Conservation (phyloP, 2,888 invertebrate species). For the Lymantria dispar region DNA sequence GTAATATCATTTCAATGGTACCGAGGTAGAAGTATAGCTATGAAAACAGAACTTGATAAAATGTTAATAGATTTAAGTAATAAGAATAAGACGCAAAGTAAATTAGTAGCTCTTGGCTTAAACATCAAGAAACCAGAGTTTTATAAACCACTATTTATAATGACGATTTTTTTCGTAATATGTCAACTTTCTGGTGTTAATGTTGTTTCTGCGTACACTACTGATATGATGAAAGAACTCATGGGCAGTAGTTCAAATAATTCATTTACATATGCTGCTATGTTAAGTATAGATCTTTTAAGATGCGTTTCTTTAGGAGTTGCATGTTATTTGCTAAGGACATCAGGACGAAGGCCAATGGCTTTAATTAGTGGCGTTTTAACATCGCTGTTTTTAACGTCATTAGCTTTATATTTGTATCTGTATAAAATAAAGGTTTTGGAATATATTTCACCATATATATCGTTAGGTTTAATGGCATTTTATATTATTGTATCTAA, state of each 20-base stretch:
- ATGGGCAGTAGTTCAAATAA: conserved; percentile 71
- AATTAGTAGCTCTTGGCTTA: conserved; percentile 53
- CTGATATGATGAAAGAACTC: conserved; percentile 84
- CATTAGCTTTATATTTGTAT: conserved; percentile 76
- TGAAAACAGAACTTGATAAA: conserved; percentile 74
- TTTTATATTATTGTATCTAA: conserved; percentile 83
- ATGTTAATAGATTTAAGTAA: conserved; percentile 68
- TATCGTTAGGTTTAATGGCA: conserved; percentile 78
- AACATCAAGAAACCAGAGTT: conserved; percentile 81
- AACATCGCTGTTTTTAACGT: conserved; percentile 82
- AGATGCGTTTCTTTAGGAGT: conserved; percentile 82
- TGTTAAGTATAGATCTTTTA: conserved; percentile 85
- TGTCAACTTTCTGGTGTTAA: conserved; percentile 88
- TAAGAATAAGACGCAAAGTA: conserved; percentile 52
- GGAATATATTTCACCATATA: conserved; percentile 50
- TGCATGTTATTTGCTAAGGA: conserved; percentile 83
- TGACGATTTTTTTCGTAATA: conserved; percentile 85
- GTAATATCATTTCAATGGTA: conserved; percentile 83
- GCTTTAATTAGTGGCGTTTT: conserved; percentile 84
- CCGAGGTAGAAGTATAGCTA: conserved; percentile 75
- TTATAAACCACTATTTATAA: conserved; percentile 83
- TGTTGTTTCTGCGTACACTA: conserved; percentile 87
- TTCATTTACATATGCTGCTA: conserved; percentile 83
- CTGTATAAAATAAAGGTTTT: conserved; percentile 48
- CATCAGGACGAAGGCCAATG: conserved; percentile 83